These are phyloP conservation scores for Macropodus opercularis DNA, from an alignment of 2,797 vertebrate genomes.

Conservation along the genomic window DNA sequence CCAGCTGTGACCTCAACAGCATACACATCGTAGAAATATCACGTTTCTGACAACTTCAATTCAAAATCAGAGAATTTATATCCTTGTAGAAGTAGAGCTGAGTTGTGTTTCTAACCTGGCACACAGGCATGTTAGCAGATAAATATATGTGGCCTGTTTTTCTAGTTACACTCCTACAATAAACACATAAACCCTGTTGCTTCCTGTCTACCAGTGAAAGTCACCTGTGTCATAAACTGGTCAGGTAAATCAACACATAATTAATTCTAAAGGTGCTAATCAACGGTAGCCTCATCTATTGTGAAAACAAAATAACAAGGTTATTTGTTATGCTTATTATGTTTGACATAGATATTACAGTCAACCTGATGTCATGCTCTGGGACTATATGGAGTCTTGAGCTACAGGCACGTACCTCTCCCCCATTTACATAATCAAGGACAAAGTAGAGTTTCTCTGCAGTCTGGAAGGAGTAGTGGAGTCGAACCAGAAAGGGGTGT, in stretches of 20 bases:
- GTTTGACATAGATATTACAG: not conserved
- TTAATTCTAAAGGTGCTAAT: constrained; percentile 1
- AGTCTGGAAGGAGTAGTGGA: constrained; percentile 98
- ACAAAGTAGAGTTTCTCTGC: constrained; percentile 98
- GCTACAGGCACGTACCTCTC: constrained; percentile 84
- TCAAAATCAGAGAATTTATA: too few species aligned
- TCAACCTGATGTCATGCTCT: not conserved
- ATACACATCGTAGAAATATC: too few species aligned
- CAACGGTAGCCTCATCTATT: constrained; percentile 1
- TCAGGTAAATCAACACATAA: not conserved
- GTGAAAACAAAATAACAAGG: not conserved
- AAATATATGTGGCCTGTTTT: not conserved
- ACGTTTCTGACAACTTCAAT: too few species aligned
- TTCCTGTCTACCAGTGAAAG: not conserved
- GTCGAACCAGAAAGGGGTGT: constrained; percentile 94
- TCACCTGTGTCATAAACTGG: not conserved
- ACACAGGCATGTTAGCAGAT: too few species aligned
- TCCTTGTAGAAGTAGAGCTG: too few species aligned
- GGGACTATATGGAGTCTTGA: too few species aligned
- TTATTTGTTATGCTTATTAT: not conserved
- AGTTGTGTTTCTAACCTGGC: too few species aligned
- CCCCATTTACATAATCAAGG: constrained; percentile 96
- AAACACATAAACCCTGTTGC: not conserved
- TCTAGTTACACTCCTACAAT: not conserved
- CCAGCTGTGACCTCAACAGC: too few species aligned